Evolutionary conservation across 2,113 vertebrate species (phyloP).

Genomic region (Neodon shergylaensis): DNA sequence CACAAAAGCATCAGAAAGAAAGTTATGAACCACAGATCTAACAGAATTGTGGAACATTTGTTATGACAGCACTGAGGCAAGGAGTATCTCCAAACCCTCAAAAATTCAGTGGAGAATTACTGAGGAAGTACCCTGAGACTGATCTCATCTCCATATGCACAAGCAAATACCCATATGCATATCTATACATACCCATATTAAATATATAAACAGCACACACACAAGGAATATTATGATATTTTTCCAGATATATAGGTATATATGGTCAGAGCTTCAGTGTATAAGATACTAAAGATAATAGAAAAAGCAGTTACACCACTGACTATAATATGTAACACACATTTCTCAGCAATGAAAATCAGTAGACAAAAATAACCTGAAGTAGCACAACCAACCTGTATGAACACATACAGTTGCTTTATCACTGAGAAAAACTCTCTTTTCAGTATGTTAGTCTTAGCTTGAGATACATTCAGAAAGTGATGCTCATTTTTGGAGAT

Average conservation of each 20-base stretch:
- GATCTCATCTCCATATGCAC: not conserved
- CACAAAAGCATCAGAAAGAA: not conserved
- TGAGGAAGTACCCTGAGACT: not conserved
- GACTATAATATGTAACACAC: not conserved
- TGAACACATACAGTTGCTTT: too few relatives aligned
- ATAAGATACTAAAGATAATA: not conserved
- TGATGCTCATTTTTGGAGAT: too few relatives aligned
- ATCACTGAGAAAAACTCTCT: too few relatives aligned
- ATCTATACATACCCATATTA: not conserved
- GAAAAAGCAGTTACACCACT: not conserved
- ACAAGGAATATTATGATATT: not conserved
- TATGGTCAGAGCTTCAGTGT: not conserved
- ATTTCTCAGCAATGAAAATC: not conserved
- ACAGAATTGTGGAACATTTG: not conserved
- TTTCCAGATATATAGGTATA: not conserved
- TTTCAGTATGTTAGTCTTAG: too few relatives aligned
- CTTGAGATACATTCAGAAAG: too few relatives aligned
- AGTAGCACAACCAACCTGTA: not conserved
- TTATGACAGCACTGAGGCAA: not conserved
- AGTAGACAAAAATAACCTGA: not conserved
- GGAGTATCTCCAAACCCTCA: too few relatives aligned
- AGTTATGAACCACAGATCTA: not conserved
- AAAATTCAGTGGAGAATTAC: not conserved
- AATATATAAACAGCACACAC: not conserved
- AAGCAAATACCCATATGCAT: not conserved